Evolutionary conservation across 2,888 invertebrate genomes (phyloP).

Genomic region (Papilio protenor): DNA sequence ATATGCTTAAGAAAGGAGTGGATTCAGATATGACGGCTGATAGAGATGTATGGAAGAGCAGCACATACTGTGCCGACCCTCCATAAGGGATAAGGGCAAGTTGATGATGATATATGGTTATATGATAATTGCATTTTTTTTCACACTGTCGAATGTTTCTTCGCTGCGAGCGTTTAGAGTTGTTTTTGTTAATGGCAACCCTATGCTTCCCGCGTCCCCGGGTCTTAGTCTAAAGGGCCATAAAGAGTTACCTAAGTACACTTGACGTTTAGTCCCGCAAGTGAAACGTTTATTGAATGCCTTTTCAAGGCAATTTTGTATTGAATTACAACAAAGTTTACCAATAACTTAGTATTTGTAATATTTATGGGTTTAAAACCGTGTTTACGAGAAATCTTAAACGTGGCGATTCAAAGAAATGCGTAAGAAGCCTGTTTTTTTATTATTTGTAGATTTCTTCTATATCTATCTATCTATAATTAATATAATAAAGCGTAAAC

Average conservation of each 20-base stretch:
- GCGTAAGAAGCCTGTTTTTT: not conserved
- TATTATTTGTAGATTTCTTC: too few relatives aligned
- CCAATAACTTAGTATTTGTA: not conserved
- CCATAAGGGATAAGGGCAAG: too few relatives aligned
- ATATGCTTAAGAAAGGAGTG: too few relatives aligned
- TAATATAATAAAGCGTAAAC: too few relatives aligned
- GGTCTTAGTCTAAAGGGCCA: not conserved
- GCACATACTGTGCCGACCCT: too few relatives aligned
- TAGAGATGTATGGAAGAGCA: too few relatives aligned
- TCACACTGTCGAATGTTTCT: not conserved
- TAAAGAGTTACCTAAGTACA: constrained; percentile 7
- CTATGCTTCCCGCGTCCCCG: not conserved
- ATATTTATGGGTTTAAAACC: not conserved
- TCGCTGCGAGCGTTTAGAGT: not conserved
- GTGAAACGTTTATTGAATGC: constrained; percentile 5
- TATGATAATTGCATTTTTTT: not conserved
- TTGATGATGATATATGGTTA: too few relatives aligned
- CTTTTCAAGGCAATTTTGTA: constrained; percentile 4
- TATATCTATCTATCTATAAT: too few relatives aligned
- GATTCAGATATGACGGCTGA: too few relatives aligned
- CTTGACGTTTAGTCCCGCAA: constrained; percentile 9
- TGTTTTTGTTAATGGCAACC: not conserved
- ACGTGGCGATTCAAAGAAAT: not conserved
- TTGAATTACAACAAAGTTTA: not conserved
- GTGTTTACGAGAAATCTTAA: not conserved